Conservation (phyloP, 2,113 vertebrate genomes). For the Speoplatyrhinus poulsoni region DNA sequence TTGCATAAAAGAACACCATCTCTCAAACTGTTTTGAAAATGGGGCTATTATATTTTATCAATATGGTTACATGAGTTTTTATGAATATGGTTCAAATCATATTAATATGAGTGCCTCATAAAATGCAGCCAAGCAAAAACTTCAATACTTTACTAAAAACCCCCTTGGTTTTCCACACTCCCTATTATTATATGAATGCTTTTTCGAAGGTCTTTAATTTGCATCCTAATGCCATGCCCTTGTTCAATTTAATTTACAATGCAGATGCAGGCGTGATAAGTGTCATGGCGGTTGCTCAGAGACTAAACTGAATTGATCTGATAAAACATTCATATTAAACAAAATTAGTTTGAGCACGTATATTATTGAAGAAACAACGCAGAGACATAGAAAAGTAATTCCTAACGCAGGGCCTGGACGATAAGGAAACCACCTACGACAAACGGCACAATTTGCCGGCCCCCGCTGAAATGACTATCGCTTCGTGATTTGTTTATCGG, state of each 20-base stretch:
- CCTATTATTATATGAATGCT: conserved; percentile 62
- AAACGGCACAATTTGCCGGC: not conserved
- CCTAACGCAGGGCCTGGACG: not conserved
- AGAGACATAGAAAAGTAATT: conserved; percentile 48
- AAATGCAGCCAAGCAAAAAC: conserved; percentile 73
- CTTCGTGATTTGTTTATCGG: conserved; percentile 61
- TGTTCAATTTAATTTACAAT: conserved; percentile 75
- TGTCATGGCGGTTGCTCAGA: conserved; percentile 60
- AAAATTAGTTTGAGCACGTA: conserved; percentile 52
- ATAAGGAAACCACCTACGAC: not conserved
- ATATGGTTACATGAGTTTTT: conserved; percentile 63
- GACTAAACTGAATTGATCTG: conserved; percentile 51
- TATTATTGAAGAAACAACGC: conserved; percentile 65
- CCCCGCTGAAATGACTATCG: conserved; percentile 25
- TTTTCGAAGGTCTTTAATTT: conserved; percentile 75
- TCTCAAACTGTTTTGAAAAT: conserved; percentile 62
- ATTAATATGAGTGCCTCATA: conserved; percentile 56
- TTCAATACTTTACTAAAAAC: conserved; percentile 65
- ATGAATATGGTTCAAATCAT: conserved; percentile 50
- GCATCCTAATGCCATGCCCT: conserved; percentile 70
- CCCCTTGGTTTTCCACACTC: conserved; percentile 52
- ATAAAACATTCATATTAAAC: conserved; percentile 70
- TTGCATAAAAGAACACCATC: conserved; percentile 55
- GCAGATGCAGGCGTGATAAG: conserved; percentile 61
- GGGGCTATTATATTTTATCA: conserved; percentile 65